Evolutionary conservation across 2,888 invertebrate species (phyloP), one percentile per base, ranked within the genome.

Genomic region (Dolomedes plantarius): DNA sequence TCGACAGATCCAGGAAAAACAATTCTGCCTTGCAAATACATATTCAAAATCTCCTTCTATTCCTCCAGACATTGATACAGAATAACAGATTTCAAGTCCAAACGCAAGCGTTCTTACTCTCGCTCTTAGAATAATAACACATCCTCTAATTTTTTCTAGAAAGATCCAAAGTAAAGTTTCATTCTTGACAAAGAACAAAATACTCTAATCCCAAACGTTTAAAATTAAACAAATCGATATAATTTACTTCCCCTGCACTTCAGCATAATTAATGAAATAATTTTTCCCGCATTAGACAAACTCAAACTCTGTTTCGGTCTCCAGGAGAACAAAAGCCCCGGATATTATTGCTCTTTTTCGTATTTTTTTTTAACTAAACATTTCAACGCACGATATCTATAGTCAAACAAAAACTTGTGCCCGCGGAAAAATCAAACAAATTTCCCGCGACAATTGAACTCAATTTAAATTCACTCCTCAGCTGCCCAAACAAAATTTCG

Each of bases 401-500:
- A 23, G 23, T 56, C 56, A 56, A 56, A 56, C 56, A 56, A 56
- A 56, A 56, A 56, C 56, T 11, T 19, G 5, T 3, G 56, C 56
- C 56, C 11, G 19, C 56, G 56, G 56, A 46, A 56, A 56, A 56
- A 23, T 23, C 19, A 56, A 56, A 19, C 19, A 56, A 6, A 6
- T 56, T 56, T 56, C 56, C 56, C 56, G 56, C 56, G 56, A 56
- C 23, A 23, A 56, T 56, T 56, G 56, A 23, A 23, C 56, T 56
- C 56, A 56, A 56, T 56, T 56, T 56, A 56, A 56, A 56, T 56
- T 56, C 56, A 56, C 56, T 56, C 23, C 56, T 56, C 23, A 56
- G 56, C 56, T 56, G 56, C 56, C 56, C 56, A 56, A 56, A 56
- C 56, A 56, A 56, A 56, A 56, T 56, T 56, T 23, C 56, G 23